Evolutionary conservation across 1,140 invertebrate genomes (phyloP).

Genomic region (Anastatus disparis): DNA sequence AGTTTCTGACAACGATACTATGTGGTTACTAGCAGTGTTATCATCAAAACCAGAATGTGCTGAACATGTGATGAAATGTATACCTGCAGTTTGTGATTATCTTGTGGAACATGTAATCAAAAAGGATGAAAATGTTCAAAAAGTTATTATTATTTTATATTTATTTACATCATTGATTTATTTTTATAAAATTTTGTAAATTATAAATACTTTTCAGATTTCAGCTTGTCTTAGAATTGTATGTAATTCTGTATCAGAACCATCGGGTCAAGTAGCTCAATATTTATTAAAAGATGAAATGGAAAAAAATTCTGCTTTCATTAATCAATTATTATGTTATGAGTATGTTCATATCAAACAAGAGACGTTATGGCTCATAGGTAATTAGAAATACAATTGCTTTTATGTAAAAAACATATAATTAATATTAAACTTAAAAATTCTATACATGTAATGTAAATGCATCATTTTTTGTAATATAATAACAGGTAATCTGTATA

Average conservation of each 20-base stretch:
- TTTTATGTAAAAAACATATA: background rate
- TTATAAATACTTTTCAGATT: conserved; percentile 46
- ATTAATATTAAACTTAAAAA: too few species aligned
- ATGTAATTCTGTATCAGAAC: conserved; percentile 51
- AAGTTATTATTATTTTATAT: conserved; percentile 33
- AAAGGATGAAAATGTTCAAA: conserved; percentile 38
- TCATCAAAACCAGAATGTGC: conserved; percentile 52
- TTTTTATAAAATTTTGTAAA: background rate
- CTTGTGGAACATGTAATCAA: conserved; percentile 30
- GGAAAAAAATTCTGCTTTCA: conserved; percentile 45
- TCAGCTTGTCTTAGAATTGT: conserved; percentile 56
- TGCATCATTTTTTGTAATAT: conserved; percentile 21
- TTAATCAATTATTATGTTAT: conserved; percentile 52
- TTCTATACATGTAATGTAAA: too few species aligned
- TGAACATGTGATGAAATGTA: conserved; percentile 36
- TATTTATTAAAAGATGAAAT: conserved; percentile 52
- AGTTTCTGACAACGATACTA: conserved; percentile 43
- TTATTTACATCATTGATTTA: too few species aligned
- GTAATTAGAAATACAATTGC: conserved; percentile 43
- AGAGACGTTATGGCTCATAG: conserved; percentile 61
- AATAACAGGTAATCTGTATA: conserved; percentile 56
- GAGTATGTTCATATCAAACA: conserved; percentile 53
- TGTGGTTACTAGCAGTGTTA: conserved; percentile 58
- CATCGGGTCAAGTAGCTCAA: conserved; percentile 44
- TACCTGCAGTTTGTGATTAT: conserved; percentile 34